phyloP scores from a whole-genome alignment of 2,888 invertebrate species.

The Leucozona laternaria region DNA sequence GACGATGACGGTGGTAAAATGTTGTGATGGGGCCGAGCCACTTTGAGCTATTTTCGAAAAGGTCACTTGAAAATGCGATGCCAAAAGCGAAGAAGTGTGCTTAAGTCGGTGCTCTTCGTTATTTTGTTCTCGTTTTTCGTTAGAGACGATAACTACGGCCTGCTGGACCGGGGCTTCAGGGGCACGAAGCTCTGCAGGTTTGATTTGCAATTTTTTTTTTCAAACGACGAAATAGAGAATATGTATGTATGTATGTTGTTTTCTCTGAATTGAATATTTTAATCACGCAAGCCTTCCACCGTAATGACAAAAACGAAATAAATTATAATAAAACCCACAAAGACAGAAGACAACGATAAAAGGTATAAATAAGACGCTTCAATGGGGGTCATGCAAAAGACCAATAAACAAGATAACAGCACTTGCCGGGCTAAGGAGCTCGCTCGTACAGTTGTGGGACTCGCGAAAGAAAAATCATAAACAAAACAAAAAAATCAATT shows the following conservation, averaged over 20 bases:
- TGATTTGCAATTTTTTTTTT: slow-evolving; percentile 12
- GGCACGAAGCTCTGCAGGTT: slow-evolving; percentile 23
- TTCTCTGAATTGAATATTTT: slow-evolving; percentile 45
- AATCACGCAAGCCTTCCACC: slow-evolving; percentile 48
- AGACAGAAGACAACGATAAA: slow-evolving; percentile 24
- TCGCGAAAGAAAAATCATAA: slow-evolving; percentile 18
- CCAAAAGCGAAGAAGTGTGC: slow-evolving; percentile 50
- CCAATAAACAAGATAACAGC: slow-evolving; percentile 49
- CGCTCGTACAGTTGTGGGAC: slow-evolving; percentile 9
- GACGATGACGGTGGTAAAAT: slow-evolving; percentile 8
- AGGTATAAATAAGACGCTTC: slow-evolving; percentile 28
- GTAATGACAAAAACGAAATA: slow-evolving; percentile 49
- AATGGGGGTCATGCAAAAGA: slow-evolving; percentile 55
- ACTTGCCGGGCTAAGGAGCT: slow-evolving; percentile 55
- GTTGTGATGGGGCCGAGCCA: slow-evolving; percentile 40
- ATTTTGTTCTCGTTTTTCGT: slow-evolving; percentile 41
- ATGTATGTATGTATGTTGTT: neutral
- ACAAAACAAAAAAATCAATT: neutral
- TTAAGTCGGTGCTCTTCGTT: slow-evolving; percentile 29
- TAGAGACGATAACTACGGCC: neutral
- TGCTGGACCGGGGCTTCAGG: neutral
- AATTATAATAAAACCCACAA: slow-evolving; percentile 42
- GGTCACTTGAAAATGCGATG: slow-evolving; percentile 65
- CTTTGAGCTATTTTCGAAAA: slow-evolving; percentile 54
- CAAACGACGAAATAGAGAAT: neutral